Evolutionary conservation across 2,797 vertebrate species (phyloP), one percentile per base, ranked within the genome.

Genomic region (Acipenser ruthenus): DNA sequence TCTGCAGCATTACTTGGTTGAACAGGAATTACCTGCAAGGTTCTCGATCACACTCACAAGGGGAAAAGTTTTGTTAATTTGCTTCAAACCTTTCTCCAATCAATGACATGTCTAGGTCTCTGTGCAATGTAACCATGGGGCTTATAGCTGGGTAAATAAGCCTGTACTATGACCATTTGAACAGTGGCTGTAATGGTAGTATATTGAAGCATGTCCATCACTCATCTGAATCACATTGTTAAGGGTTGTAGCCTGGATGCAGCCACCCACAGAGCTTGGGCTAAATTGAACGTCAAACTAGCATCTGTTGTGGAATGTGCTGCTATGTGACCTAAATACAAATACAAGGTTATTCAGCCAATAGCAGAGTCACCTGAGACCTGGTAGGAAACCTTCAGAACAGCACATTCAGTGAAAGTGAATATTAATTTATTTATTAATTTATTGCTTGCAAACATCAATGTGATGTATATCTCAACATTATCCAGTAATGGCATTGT

Each of bases 271-370:
- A 37, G 37, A 55, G 18, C 2, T 1, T 59, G 53, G 47, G 63
- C 7, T 69, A 73, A 75, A 62, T 11, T 69, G 11, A 66, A 10
- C 63, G 69, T 72, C 69, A 71, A 71, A 18, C 61, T 56, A 67
- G 10, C 10, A 67, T 72, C 63, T 66, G 11, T 55, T 68, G 5
- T 0, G 1, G 13, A 12, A 61, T 69, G 1, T 6, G 6, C 60
- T 62, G 51, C 2, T 63, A 69, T 65, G 62, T 76, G 70, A 71
- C 53, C 62, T 62, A 59, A 73, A 60, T 70, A 60, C 10, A 65
- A 70, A 75, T 13, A 37, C 1, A 11, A 48, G 60, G 5, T 51
- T 69, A 3, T 60, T 49, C 62, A 59, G 50, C 23, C 65, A 68
- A 65, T 23, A 58, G 13, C 47, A 62, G 1, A 66, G 1, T 66